Conservation (phyloP, 2,888 invertebrate species). For the Acrocera orbiculus region DNA sequence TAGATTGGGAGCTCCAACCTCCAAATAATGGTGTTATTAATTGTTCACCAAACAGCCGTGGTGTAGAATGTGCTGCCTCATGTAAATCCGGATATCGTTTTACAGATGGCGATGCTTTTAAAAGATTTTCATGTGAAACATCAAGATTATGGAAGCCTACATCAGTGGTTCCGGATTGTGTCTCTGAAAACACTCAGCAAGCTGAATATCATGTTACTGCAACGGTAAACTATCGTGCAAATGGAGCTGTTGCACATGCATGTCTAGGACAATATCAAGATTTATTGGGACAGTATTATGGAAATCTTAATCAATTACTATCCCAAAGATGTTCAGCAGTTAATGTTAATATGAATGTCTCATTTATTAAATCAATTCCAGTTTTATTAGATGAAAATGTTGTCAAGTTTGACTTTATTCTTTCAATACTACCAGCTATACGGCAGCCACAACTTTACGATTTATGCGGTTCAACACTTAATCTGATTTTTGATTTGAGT, state of each 20-base stretch:
- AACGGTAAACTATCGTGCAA: constrained; percentile 69
- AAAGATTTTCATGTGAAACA: constrained; percentile 69
- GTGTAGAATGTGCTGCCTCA: constrained; percentile 74
- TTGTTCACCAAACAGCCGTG: constrained; percentile 62
- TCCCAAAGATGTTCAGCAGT: constrained; percentile 88
- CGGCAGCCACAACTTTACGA: constrained; percentile 85
- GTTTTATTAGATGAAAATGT: constrained; percentile 68
- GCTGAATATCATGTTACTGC: constrained; percentile 87
- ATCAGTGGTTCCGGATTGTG: constrained; percentile 85
- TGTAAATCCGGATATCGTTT: constrained; percentile 79
- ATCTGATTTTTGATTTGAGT: constrained; percentile 82
- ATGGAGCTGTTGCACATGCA: constrained; percentile 70
- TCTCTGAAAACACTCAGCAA: constrained; percentile 87
- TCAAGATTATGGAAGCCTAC: constrained; percentile 72
- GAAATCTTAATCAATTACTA: constrained; percentile 58
- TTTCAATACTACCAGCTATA: constrained; percentile 73
- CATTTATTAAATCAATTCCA: constrained; percentile 70
- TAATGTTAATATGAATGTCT: constrained; percentile 86
- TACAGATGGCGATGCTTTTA: constrained; percentile 75
- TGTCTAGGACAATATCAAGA: constrained; percentile 77
- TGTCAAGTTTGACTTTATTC: constrained; percentile 73
- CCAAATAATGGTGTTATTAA: constrained; percentile 79
- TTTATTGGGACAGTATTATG: constrained; percentile 61
- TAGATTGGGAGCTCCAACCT: constrained; percentile 82
- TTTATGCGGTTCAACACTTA: constrained; percentile 83